A percentile compares a stretch with the other conserved stretches of the same genome.
Evolutionary conservation across 2,797 vertebrate species (phyloP).

Genomic region (Spea hammondii): DNA sequence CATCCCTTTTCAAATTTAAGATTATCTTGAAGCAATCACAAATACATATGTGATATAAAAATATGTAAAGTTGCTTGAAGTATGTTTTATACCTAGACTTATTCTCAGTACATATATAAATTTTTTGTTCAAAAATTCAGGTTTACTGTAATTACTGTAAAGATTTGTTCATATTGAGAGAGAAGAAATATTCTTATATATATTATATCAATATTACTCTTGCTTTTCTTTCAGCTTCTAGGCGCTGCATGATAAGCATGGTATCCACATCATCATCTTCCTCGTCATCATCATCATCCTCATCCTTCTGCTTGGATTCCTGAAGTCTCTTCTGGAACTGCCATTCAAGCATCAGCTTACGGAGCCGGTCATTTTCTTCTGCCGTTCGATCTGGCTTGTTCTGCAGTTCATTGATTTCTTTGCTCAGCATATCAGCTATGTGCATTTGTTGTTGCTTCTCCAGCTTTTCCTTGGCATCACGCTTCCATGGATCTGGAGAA

Average conservation of each 20-base stretch:
- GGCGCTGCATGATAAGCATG: constrained; percentile 92
- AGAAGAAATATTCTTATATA: not conserved
- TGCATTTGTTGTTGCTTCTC: constrained; percentile 98
- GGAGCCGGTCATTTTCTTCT: constrained; percentile 90
- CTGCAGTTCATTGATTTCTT: constrained; percentile 94
- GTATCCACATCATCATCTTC: constrained; percentile 92
- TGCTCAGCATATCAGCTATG: constrained; percentile 92
- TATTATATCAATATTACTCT: constrained; percentile 78
- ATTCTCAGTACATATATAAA: not conserved
- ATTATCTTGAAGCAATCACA: too few relatives aligned
- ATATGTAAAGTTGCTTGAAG: not conserved
- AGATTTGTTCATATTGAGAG: not conserved
- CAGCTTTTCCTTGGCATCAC: constrained; percentile 92
- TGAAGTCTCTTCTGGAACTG: constrained; percentile 97
- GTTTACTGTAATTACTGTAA: not conserved
- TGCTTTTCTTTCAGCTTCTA: constrained; percentile 95
- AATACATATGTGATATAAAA: too few relatives aligned
- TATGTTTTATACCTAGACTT: not conserved
- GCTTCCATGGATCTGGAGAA: constrained; percentile 96
- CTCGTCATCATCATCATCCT: constrained; percentile 93
- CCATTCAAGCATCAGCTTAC: constrained; percentile 98
- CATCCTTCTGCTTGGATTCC: constrained; percentile 93
- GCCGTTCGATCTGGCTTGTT: constrained; percentile 84
- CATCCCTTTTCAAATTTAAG: too few relatives aligned
- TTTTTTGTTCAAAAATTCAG: not conserved